Conservation (phyloP, 1,140 invertebrate genomes). For the Drosophila virilis region DNA sequence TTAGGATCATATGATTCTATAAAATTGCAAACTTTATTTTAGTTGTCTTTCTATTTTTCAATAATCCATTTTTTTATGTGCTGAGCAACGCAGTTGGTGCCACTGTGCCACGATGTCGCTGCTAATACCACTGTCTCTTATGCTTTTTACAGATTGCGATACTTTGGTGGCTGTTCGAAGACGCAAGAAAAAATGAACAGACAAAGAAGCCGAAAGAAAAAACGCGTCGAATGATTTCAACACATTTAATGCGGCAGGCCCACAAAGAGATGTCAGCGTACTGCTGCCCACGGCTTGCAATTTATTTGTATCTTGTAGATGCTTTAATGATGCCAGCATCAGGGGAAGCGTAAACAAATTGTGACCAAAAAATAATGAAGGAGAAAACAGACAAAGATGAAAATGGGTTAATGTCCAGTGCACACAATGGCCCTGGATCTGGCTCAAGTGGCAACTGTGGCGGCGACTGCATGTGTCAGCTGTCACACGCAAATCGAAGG, state of each 20-base stretch:
- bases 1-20: no score
- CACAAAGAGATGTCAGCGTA: constrained; percentile 67
- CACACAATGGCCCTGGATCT: constrained; percentile 47
- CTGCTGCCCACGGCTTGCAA: constrained; percentile 44
- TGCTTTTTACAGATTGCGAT: constrained; percentile 11
- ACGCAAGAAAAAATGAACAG: constrained; percentile 24
- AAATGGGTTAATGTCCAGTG: constrained; percentile 75
- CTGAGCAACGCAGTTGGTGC: not conserved
- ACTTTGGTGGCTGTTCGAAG: constrained; percentile 18
- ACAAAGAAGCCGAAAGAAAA: constrained; percentile 48
- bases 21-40: no score
- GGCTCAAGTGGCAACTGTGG: constrained; percentile 18
- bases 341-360: constrained; percentile 29
- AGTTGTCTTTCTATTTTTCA: no score
- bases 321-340: constrained; percentile 30
- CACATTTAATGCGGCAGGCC: constrained; percentile 47
- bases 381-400: not conserved
- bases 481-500: constrained; percentile 65
- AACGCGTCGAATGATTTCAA: constrained; percentile 48
- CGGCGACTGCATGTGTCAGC: constrained; percentile 29
- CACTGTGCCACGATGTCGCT: constrained; percentile 9
- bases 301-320: constrained; percentile 56
- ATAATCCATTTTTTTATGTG: no score
- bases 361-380: constrained; percentile 2
- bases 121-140: constrained; percentile 8